Conservation (phyloP, 2,113 vertebrate genomes). For the Otis tarda region DNA sequence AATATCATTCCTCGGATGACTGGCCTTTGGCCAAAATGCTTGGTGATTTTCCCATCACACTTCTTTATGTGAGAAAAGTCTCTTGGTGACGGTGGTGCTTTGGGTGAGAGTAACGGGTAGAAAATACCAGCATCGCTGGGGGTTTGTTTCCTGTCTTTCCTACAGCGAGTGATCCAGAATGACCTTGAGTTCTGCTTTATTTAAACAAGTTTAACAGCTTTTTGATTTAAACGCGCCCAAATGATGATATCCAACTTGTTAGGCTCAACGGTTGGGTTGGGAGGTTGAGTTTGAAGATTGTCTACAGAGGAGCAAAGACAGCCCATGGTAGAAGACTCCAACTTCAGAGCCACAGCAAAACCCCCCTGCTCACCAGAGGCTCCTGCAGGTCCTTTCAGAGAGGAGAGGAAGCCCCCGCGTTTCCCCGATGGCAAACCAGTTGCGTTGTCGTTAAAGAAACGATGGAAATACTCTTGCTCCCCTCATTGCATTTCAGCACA, state of each 20-base stretch:
- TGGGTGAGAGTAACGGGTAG: neutral
- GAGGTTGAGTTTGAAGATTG: neutral
- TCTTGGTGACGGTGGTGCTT: neutral
- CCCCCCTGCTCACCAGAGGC: neutral
- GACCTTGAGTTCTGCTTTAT: neutral
- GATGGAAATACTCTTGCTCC: neutral
- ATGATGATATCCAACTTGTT: neutral
- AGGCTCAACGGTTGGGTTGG: neutral
- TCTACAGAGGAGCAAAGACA: neutral
- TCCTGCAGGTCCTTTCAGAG: neutral
- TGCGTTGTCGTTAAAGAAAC: neutral
- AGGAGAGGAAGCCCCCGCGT: neutral
- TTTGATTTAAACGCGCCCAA: neutral
- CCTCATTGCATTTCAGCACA: fast-evolving
- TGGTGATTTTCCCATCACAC: neutral
- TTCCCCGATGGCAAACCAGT: neutral
- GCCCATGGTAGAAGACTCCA: neutral
- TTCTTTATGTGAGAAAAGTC: neutral
- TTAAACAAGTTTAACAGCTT: neutral
- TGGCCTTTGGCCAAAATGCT: neutral
- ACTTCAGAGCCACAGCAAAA: neutral
- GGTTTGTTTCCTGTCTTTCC: neutral
- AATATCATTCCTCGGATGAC: neutral
- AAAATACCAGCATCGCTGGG: neutral
- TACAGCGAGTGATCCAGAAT: neutral